Evolutionary conservation across 2,113 vertebrate species (phyloP).

Genomic region (Pituophis catenifer): DNA sequence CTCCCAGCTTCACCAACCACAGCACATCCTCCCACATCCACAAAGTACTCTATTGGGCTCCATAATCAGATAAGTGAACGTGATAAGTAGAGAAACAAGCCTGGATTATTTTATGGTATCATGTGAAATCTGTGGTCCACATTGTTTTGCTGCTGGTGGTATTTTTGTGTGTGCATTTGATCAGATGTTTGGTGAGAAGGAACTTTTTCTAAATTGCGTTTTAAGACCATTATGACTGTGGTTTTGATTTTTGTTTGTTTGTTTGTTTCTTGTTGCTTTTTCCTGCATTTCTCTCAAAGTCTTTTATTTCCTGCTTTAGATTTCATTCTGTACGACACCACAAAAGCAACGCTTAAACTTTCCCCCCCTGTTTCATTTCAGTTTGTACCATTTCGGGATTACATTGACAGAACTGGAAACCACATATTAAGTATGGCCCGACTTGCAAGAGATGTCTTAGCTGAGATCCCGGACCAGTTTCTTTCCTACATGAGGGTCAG

Average conservation of each 20-base stretch:
- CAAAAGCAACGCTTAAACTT: not conserved
- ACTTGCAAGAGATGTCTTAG: slow-evolving; percentile 94
- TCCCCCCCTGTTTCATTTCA: slow-evolving; percentile 53
- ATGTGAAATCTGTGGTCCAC: not conserved
- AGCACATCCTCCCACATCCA: not conserved
- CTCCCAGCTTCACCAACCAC: not conserved
- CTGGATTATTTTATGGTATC: not conserved
- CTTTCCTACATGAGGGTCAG: slow-evolving; percentile 96
- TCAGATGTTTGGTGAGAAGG: not conserved
- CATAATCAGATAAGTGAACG: not conserved
- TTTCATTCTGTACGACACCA: not conserved
- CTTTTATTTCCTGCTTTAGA: not conserved
- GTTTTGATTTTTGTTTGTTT: not conserved
- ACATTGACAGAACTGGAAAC: slow-evolving; percentile 93
- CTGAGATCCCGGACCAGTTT: slow-evolving; percentile 96
- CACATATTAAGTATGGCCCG: slow-evolving; percentile 95
- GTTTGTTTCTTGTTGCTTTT: not conserved
- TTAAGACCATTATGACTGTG: not conserved
- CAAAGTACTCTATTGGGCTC: not conserved
- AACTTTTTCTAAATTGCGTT: not conserved
- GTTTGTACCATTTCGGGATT: slow-evolving; percentile 98
- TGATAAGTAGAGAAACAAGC: not conserved
- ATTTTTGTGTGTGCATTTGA: not conserved
- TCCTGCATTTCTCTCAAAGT: not conserved
- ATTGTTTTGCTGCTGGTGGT: not conserved